These are phyloP conservation scores for Hemicentrotus pulcherrimus DNA, from an alignment of 35 echinoderm and acorn worm species.

Conservation along the genomic window DNA sequence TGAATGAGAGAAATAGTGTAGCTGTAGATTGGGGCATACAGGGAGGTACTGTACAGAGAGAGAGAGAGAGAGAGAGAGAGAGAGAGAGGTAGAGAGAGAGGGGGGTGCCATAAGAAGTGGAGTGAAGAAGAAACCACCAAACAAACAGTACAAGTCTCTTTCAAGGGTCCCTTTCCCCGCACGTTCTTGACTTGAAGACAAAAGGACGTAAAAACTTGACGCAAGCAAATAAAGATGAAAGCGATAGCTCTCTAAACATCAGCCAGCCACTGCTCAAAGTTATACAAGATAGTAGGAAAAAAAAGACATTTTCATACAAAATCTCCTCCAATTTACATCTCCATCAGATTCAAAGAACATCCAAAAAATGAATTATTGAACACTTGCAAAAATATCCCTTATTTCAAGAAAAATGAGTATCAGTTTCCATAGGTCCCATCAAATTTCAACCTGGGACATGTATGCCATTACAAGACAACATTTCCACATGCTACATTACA, in stretches of 20 bases:
- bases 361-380: background rate
- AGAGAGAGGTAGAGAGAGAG: background rate
- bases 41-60: background rate
- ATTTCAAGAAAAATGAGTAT: background rate
- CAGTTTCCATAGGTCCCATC: background rate
- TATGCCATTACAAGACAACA: background rate
- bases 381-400: background rate
- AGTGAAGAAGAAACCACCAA: constrained; percentile 12
- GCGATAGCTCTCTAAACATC: constrained; percentile 2
- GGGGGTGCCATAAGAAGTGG: background rate
- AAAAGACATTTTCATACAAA: background rate
- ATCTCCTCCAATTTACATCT: background rate
- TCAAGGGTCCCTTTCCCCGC: constrained; percentile 3
- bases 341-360: background rate
- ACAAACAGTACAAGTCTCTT: constrained; percentile 21
- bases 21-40: too few species aligned
- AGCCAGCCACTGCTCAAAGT: background rate
- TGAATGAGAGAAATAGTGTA: background rate
- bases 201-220: constrained; percentile 22
- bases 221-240: constrained; percentile 41
- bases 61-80: background rate
- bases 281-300: background rate
- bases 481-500: too few species aligned
- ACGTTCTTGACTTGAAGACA: constrained; percentile 21
- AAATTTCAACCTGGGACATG: background rate